Evolutionary conservation across 2,797 vertebrate species (phyloP), one percentile per base, ranked within the genome.

Genomic region (Acridotheres tristis): DNA sequence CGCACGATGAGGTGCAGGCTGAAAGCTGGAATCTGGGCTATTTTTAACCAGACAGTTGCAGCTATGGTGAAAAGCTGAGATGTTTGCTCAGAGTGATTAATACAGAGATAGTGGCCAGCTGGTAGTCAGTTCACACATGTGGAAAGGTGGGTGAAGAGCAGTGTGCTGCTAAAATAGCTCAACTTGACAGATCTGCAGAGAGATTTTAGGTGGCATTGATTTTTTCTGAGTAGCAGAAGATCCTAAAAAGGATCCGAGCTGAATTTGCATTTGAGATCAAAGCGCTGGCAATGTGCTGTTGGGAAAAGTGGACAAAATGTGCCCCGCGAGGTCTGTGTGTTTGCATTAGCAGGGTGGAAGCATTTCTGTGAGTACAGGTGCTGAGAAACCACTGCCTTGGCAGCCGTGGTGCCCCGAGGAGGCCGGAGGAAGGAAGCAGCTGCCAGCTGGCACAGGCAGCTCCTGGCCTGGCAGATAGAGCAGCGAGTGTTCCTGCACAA

Each of bases 321-420:
- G 63, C 88, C 80, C 34, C 42, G 23, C 5, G 21, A 91, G 67
- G 47, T 36, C n/a, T 16, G 48, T 34, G 68, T 66, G 19, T 79
- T 93, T 88, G 57, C 80, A 59, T 79, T 50, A 89, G 69, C 20
- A 50, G 84, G 26, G 59, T 82, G n/a, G 84, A 88, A 84, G 58
- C 78, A 13, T 62, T 69, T 81, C 89, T 83, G 18, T 80, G 81
- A 92, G 68, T 54, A 90, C 29, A 88, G 90, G 83, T 92, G 85
- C 69, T 81, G 90, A 82, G 82, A 69, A 90, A 87, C 80, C 91
- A 75, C 88, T 51, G 54, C n/a, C 84, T 66, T 92, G 95, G 86
- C 84, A 93, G 78, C 61, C 38, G 27, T 4, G 42, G 10, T 76
- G 74, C 66, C 71, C 63, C 11, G 68, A 62, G 5, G 19, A 75